phyloP scores from a whole-genome alignment of 1,140 invertebrate genomes.

The Calliopsis andreniformis region DNA sequence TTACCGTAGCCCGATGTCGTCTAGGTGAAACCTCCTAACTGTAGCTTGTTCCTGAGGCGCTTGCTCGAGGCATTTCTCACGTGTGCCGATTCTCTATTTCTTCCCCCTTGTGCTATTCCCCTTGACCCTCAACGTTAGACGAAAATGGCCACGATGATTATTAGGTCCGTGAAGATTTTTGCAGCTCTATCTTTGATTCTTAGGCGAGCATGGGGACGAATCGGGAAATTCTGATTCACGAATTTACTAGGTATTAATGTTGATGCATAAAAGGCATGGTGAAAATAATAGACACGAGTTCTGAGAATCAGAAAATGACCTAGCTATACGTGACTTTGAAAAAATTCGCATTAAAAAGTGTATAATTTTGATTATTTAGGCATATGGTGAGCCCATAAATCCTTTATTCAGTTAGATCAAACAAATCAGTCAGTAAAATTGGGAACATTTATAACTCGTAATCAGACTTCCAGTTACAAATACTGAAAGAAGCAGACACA shows the following conservation, averaged over 20 bases:
- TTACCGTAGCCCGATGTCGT: constrained; percentile 58
- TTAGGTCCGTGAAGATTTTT: not conserved
- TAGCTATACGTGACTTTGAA: no score
- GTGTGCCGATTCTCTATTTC: constrained; percentile 49
- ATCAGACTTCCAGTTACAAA: no score
- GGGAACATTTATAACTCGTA: no score
- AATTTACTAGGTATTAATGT: not conserved
- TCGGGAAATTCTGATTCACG: not conserved
- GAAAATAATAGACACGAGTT: not conserved
- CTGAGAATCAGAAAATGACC: not conserved
- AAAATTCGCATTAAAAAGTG: no score
- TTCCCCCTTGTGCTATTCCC: not conserved
- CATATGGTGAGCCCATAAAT: no score
- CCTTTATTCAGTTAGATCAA: no score
- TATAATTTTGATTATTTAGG: no score
- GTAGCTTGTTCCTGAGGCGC: constrained; percentile 9
- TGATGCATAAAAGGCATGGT: not conserved
- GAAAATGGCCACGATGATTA: not conserved
- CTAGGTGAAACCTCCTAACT: constrained; percentile 51
- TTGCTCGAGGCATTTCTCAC: constrained; percentile 27
- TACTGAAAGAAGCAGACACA: no score
- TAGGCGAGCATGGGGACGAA: not conserved
- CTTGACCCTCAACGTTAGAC: not conserved
- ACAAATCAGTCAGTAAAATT: no score
- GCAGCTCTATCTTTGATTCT: not conserved